Evolutionary conservation across 2,797 vertebrate genomes (phyloP), one percentile per base, ranked within the genome.

Genomic region (Parambassis ranga): DNA sequence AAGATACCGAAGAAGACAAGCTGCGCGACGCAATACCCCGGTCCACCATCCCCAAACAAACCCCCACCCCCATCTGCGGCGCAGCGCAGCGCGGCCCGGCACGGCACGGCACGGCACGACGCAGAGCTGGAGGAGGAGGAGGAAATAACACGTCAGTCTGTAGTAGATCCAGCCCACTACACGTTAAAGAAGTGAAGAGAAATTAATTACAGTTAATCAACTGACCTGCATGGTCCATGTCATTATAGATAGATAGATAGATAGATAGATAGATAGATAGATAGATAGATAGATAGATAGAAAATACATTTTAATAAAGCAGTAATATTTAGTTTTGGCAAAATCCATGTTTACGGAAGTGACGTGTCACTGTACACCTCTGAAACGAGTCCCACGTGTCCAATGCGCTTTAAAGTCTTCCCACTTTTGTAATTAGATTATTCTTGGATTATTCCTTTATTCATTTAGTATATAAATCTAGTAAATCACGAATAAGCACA

Each of bases 31-130:
- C 36, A 53, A 66, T 41, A 57, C 44, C 31, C 61, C 30, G 24
- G 48, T 42, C 75, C 67, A 80, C 65, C 82, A 63, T 63, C 76
- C 62, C 56, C 37, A 64, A 75, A 75, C 71, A 68, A 55, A 55
- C 67, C 58, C 62, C 59, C 42, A 49, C 60, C 31, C 42, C 69
- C 71, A 23, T 43, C 27, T 15, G 52, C 65, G 6, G 47, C 42
- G 28, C 66, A 7, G 65, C 52, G 8, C 33, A 26, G 31, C n/a
- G n/a, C 48, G 39, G 14, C 22, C 24, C 68, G 18, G 36, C 20
- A 44, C 42, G 61, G 4, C 30, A 46, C 43, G 43, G 30, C 27
- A 30, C 11, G 11, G 35, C 13, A 49, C 38, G 73, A 73, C 79
- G 81, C 55, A 61, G 19, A 4, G 16, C 22, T 20, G 52, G 14